phyloP scores from a whole-genome alignment of 2,888 invertebrate species.

The Metalampra italica region DNA sequence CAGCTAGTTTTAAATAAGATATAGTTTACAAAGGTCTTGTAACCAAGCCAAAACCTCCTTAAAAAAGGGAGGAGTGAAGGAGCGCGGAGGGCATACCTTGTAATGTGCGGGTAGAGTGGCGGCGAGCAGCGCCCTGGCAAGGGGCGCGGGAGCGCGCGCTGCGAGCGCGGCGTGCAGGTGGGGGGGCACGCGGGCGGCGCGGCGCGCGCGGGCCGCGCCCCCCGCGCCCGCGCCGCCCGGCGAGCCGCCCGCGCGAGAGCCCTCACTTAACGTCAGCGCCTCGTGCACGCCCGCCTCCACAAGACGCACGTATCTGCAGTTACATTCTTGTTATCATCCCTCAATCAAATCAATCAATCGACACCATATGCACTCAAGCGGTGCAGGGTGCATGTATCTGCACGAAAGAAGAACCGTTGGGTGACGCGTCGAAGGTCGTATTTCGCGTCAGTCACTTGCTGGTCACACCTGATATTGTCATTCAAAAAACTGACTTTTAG shows the following conservation, averaged over 20 bases:
- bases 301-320: conserved; percentile 87
- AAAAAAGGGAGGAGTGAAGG: too few relatives aligned
- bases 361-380: not conserved
- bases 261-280: conserved; percentile 86
- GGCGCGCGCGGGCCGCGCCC: conserved; percentile 58
- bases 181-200: conserved; percentile 76
- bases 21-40: too few relatives aligned
- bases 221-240: conserved; percentile 38
- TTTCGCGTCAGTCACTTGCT: too few relatives aligned
- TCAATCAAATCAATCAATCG: not conserved
- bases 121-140: conserved; percentile 75
- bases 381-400: too few relatives aligned
- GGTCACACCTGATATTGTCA: too few relatives aligned
- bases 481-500: too few relatives aligned
- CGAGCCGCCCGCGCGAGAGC: conserved; percentile 45
- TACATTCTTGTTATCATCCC: not conserved
- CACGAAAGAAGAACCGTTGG: too few relatives aligned
- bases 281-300: conserved; percentile 94
- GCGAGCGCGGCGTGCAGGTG: conserved; percentile 92
- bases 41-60: too few relatives aligned
- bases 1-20: too few relatives aligned
- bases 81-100: conserved; percentile 26
- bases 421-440: too few relatives aligned
- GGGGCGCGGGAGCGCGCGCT: conserved; percentile 80
- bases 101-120: conserved; percentile 43